These are phyloP conservation scores for Anguilla obscura DNA, from an alignment of 2,797 vertebrate species.

Conservation along the genomic window DNA sequence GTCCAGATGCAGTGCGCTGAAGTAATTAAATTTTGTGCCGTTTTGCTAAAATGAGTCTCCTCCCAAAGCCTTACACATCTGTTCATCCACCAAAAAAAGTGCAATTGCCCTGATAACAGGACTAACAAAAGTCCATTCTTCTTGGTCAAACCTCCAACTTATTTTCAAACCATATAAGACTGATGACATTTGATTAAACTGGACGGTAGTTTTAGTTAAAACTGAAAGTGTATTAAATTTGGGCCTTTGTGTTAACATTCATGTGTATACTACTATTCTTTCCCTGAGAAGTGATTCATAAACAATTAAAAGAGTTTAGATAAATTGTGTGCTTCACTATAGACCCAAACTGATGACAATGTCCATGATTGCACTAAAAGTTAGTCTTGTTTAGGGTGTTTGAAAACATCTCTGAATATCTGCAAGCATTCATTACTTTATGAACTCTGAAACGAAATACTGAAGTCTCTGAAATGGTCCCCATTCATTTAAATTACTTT, in stretches of 20 bases:
- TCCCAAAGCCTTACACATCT: background rate
- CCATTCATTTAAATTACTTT: slow-evolving; percentile 55
- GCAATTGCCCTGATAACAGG: background rate
- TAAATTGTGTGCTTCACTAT: background rate
- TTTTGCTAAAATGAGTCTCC: background rate
- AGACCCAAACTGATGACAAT: background rate
- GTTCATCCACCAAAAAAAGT: background rate
- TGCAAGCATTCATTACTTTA: slow-evolving; percentile 62
- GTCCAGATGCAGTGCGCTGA: background rate
- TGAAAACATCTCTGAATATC: slow-evolving; percentile 25
- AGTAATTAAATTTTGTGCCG: no score
- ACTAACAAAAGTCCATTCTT: background rate
- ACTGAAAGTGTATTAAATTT: background rate
- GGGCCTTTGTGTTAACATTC: background rate
- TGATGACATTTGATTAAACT: background rate
- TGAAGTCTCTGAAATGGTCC: slow-evolving; percentile 27
- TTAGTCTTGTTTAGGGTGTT: slow-evolving; percentile 27
- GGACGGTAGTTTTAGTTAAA: background rate
- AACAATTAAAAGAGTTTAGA: slow-evolving; percentile 36
- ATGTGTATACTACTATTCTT: slow-evolving; percentile 32
- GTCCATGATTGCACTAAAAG: slow-evolving; percentile 13
- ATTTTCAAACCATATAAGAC: background rate
- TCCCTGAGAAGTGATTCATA: slow-evolving; percentile 51
- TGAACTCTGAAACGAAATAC: slow-evolving; percentile 28
- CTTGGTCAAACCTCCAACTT: background rate